phyloP scores from a whole-genome alignment of 2,888 invertebrate genomes.

The Napeogenes inachia region DNA sequence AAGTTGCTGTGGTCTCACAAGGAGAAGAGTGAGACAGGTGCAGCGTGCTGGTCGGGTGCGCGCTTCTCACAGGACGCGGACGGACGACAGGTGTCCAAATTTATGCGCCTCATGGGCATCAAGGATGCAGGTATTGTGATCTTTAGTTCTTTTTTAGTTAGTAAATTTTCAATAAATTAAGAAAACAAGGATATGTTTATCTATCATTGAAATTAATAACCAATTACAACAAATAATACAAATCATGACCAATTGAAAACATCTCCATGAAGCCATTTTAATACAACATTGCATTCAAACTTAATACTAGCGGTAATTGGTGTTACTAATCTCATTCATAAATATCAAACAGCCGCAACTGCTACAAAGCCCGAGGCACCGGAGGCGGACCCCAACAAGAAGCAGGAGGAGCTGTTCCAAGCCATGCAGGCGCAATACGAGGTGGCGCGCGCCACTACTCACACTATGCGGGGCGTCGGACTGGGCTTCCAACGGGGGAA shows the following conservation, averaged over 20 bases:
- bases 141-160: no score
- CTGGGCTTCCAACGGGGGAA: constrained; percentile 82
- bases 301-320: no score
- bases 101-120: constrained; percentile 97
- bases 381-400: constrained; percentile 79
- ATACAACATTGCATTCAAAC: no score
- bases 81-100: constrained; percentile 95
- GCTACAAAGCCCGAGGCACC: constrained; percentile 56
- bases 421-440: constrained; percentile 98
- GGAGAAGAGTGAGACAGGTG: constrained; percentile 71
- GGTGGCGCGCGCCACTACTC: constrained; percentile 95
- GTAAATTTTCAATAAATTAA: no score
- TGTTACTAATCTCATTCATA: no score
- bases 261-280: no score
- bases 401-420: constrained; percentile 91
- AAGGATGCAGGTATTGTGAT: constrained; percentile 73
- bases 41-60: constrained; percentile 87
- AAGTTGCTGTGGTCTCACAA: constrained; percentile 94
- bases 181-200: no score
- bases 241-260: no score
- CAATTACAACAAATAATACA: no score
- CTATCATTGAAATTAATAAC: no score
- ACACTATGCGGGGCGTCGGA: constrained; percentile 94
- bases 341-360: constrained; percentile 37
- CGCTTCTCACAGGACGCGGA: constrained; percentile 94